Evolutionary conservation across 2,888 invertebrate genomes (phyloP), one percentile per base, ranked within the genome.

Genomic region (Hipparchia semele): DNA sequence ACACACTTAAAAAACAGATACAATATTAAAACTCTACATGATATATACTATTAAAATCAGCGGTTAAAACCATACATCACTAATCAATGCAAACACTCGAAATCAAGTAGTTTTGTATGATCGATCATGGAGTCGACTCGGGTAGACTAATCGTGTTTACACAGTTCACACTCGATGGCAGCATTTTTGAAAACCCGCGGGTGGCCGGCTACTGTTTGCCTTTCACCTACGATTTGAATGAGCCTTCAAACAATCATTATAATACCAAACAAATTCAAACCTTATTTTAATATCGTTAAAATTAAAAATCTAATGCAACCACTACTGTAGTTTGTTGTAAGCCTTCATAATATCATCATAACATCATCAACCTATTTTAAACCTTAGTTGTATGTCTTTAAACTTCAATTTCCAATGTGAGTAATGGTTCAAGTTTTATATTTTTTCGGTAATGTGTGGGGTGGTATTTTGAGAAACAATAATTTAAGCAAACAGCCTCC

Each of bases 131-230:
- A 80, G 58, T 73, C 73, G 83, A 83, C 85, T 84, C 83, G 82
- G 82, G 83, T 68, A 70, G 68, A 76, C 86, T 91, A 91, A 91
- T 91, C 90, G 88, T 92, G 86, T 91, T 90, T 88, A 88, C 88
- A 83, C 79, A 86, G 85, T 85, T 87, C 87, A 87, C 90, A 91
- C 89, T 90, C 80, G 82, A 84, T 82, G 83, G 81, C 83, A 85
- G 87, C 86, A 83, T 87, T 87, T 85, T 87, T 85, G 85, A 83
- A 81, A 86, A 85, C 83, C 84, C 81, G 83, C 90, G 90, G 91
- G 92, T 91, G 91, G 90, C 84, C 90, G 78, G 91, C 91, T 91
- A 91, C 92, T 92, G 92, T 92, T 91, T 91, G 88, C 84, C 79
- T 88, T 89, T 82, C 82, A 82, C 83, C 88, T 87, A 86, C 83